These are phyloP conservation scores for Anthophora plumipes DNA, from an alignment of 2,888 invertebrate genomes.

Conservation along the genomic window DNA sequence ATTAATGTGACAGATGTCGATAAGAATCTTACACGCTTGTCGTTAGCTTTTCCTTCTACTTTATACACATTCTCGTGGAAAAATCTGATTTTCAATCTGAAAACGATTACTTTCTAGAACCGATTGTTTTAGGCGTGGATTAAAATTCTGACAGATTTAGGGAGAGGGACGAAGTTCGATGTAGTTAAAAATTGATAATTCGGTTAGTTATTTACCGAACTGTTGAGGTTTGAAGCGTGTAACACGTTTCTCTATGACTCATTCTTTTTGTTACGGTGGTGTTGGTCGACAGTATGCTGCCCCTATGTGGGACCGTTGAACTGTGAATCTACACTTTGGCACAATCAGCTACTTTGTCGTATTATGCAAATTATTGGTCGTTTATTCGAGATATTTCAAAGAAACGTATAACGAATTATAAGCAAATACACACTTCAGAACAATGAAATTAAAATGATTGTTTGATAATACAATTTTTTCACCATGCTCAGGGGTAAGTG, in stretches of 20 bases:
- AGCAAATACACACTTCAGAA: too few species aligned
- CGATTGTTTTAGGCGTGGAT: not conserved
- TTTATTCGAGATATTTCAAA: too few species aligned
- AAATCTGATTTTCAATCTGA: not conserved
- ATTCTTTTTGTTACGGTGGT: too few species aligned
- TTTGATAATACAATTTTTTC: too few species aligned
- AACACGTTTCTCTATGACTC: slow-evolving; percentile 14
- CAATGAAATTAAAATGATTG: too few species aligned
- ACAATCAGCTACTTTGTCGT: too few species aligned
- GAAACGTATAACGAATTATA: too few species aligned
- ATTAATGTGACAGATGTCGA: not conserved
- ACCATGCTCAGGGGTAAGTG: too few species aligned
- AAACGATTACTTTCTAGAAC: not conserved
- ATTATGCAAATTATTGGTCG: too few species aligned
- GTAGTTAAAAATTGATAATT: not conserved
- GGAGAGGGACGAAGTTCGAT: not conserved
- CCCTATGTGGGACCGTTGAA: too few species aligned
- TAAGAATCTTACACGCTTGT: not conserved
- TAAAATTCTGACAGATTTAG: not conserved
- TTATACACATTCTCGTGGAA: not conserved
- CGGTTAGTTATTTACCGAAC: slow-evolving; percentile 28
- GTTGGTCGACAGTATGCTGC: too few species aligned
- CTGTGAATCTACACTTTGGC: too few species aligned
- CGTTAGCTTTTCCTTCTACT: not conserved
- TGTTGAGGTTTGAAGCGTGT: not conserved